Evolutionary conservation across 2,797 vertebrate species (phyloP), one percentile per base, ranked within the genome.

Genomic region (Etheostoma perlongum): DNA sequence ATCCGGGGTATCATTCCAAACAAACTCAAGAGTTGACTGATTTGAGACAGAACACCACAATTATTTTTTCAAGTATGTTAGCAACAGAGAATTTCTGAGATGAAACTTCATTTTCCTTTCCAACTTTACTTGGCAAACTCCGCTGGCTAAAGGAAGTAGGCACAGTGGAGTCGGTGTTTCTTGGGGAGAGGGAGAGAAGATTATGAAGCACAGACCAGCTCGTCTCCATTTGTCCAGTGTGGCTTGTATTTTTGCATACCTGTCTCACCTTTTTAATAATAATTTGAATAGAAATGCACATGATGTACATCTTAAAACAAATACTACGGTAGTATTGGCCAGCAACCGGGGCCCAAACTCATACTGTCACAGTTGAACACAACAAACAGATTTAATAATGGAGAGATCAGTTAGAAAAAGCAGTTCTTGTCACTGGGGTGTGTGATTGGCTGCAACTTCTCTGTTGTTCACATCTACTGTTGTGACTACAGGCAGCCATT

Each of bases 401-500:
- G 23, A 23, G 33, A 21, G 18, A 54, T 46, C 9, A 1, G 18
- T 21, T 2, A 23, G 36, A 65, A 57, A 52, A 74, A 47, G 47
- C 30, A 65, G 1, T 66, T 69, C 54, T 62, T 18, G 12, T 75
- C 48, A 49, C 2, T 0, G 6, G 30, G 11, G 2, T 13, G 23
- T 73, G 67, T 68, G 68, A 70, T 62, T 44, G 64, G 69, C 72
- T 59, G 73, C 66, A 62, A 77, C 69, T 64, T 51, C 42, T 78
- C 48, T 64, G 8, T 71, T 86, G 86, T 91, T 91, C 87, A 88
- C 83, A 61, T 78, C 79, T 65, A 46, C 51, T 27, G 27, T 33
- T 5, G 9, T 74, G 67, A 72, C 87, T 84, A 66, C 71, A 72
- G 87, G 88, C 84, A n/a, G 83, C 88, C 91, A 89, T 90, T 91